These are phyloP conservation scores for Agrypnus murinus DNA, from an alignment of 2,888 invertebrate genomes.

Conservation along the genomic window DNA sequence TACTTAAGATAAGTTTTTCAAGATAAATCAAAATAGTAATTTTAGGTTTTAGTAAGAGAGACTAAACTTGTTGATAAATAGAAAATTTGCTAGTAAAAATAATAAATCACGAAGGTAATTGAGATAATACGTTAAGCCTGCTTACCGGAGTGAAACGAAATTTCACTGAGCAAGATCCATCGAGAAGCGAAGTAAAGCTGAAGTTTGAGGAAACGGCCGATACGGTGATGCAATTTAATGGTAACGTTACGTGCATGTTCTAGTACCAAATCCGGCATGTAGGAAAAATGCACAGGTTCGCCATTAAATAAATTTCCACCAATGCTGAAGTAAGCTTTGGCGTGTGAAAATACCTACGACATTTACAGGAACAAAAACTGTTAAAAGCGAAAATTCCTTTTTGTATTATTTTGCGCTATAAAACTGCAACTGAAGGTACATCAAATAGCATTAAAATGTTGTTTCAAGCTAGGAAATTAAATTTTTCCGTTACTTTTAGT, in stretches of 20 bases:
- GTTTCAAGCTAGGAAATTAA: too few species aligned
- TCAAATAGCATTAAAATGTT: too few species aligned
- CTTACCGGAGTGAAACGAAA: constrained; percentile 87
- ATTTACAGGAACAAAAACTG: too few species aligned
- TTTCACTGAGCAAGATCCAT: constrained; percentile 92
- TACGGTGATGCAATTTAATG: constrained; percentile 84
- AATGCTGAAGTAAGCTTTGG: constrained; percentile 84
- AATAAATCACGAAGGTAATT: constrained; percentile 61
- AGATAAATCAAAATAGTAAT: too few species aligned
- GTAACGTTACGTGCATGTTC: constrained; percentile 88
- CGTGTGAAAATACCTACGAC: constrained; percentile 84
- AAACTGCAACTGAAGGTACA: too few species aligned
- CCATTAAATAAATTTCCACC: constrained; percentile 82
- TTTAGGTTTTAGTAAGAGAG: too few species aligned
- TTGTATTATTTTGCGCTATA: too few species aligned
- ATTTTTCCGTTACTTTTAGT: too few species aligned
- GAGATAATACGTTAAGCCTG: constrained; percentile 45
- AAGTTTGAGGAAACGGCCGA: constrained; percentile 84
- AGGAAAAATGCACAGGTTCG: constrained; percentile 83
- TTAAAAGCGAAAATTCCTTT: too few species aligned
- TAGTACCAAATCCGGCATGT: constrained; percentile 83
- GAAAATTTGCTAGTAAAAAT: constrained; percentile 55
- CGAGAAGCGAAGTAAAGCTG: constrained; percentile 86
- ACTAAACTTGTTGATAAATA: constrained; percentile 56
- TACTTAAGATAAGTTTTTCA: too few species aligned